Evolutionary conservation across 2,888 invertebrate genomes (phyloP).

Genomic region (Trachelus troglodyta): DNA sequence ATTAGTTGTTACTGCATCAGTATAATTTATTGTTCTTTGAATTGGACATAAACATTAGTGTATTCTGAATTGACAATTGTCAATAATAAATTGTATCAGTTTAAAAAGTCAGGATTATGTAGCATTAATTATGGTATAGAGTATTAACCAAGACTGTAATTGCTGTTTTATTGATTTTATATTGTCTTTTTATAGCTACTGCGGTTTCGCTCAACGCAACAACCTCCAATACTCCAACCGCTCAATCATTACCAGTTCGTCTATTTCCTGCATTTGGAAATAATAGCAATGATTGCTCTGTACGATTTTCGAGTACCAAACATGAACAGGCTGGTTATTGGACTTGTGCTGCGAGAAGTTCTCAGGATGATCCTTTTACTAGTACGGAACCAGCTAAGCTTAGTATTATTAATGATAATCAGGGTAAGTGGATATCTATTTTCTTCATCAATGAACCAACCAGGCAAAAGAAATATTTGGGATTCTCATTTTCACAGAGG

Average conservation of each 20-base stretch:
- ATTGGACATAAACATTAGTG: background rate
- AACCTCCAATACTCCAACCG: constrained; percentile 37
- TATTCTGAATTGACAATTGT: background rate
- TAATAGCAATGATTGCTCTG: constrained; percentile 62
- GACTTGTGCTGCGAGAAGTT: constrained; percentile 60
- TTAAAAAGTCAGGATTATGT: background rate
- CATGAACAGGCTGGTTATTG: constrained; percentile 62
- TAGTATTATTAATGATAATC: constrained; percentile 49
- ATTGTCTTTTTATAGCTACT: constrained; percentile 35
- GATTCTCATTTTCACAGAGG: constrained; percentile 30
- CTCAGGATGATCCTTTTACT: constrained; percentile 52
- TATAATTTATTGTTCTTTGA: too few species aligned
- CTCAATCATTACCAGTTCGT: constrained; percentile 53
- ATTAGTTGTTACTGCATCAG: too few species aligned
- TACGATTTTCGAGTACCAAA: constrained; percentile 58
- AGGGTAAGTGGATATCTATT: constrained; percentile 35
- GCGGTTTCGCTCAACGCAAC: constrained; percentile 37
- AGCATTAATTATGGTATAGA: background rate
- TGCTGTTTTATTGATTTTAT: background rate
- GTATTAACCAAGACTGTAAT: background rate
- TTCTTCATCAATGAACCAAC: background rate
- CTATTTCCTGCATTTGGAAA: constrained; percentile 62
- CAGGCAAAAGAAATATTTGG: background rate
- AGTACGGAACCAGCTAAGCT: constrained; percentile 58
- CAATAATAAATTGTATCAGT: background rate